Evolutionary conservation across 1,140 invertebrate species (phyloP).

Genomic region (Drosophila bocqueti): DNA sequence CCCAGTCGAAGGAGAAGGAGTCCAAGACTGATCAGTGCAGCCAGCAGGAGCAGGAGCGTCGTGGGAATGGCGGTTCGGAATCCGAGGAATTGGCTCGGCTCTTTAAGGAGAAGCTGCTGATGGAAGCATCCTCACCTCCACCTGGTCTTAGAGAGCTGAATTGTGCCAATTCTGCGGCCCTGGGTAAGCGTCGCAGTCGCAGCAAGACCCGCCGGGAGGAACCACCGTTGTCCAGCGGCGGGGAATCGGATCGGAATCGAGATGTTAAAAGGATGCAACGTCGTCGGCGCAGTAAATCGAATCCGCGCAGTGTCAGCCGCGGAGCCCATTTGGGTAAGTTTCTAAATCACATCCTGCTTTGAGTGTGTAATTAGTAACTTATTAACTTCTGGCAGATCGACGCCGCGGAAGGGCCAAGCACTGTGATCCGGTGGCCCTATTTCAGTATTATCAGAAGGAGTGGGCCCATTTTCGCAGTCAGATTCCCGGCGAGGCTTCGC

Average conservation of each 20-base stretch:
- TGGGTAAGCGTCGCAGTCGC: constrained; percentile 45
- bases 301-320: constrained; percentile 37
- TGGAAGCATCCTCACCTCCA: constrained; percentile 34
- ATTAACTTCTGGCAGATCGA: constrained; percentile 18
- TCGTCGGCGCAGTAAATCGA: constrained; percentile 33
- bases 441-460: constrained; percentile 90
- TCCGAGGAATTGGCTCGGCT: constrained; percentile 20
- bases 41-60: constrained; percentile 1
- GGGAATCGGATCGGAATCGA: constrained; percentile 9
- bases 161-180: not conserved
- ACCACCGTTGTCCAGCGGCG: constrained; percentile 20
- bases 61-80: constrained; percentile 8
- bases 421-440: constrained; percentile 89
- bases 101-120: constrained; percentile 51
- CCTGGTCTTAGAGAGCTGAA: not conserved
- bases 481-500: constrained; percentile 89
- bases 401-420: constrained; percentile 20
- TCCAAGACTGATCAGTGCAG: constrained; percentile 17
- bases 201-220: constrained; percentile 35
- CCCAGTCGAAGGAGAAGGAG: constrained; percentile 28
- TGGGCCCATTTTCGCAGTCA: constrained; percentile 90
- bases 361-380: not conserved
- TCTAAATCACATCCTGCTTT: not conserved
- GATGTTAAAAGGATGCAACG: constrained; percentile 4
- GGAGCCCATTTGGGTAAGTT: constrained; percentile 27